phyloP scores from a whole-genome alignment of 1,140 invertebrate genomes.

The Lepidurus apus region DNA sequence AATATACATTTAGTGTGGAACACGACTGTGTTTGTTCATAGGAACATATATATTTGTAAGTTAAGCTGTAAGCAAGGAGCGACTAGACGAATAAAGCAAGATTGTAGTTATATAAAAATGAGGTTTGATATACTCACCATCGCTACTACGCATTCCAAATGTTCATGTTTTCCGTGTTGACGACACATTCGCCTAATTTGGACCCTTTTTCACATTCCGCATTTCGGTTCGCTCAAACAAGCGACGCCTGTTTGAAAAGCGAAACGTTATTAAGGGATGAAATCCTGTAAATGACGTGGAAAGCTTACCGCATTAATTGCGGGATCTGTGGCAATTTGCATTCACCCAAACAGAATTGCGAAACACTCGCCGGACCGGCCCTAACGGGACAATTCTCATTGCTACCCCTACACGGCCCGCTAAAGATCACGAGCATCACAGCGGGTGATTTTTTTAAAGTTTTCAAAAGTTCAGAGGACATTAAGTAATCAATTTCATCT shows the following conservation, averaged over 20 bases:
- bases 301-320: slow-evolving; percentile 43
- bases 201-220: slow-evolving; percentile 29
- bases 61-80: background rate
- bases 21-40: background rate
- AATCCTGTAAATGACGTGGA: background rate
- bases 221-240: slow-evolving; percentile 20
- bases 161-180: slow-evolving; percentile 43
- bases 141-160: slow-evolving; percentile 41
- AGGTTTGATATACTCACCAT: background rate
- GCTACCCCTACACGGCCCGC: slow-evolving; percentile 38
- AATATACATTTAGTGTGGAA: background rate
- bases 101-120: background rate
- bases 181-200: slow-evolving; percentile 40
- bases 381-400: slow-evolving; percentile 39
- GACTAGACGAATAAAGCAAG: background rate
- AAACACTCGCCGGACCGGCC: slow-evolving; percentile 36
- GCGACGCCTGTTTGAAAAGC: slow-evolving; percentile 22
- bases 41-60: background rate
- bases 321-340: slow-evolving; percentile 43
- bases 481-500: too few relatives aligned
- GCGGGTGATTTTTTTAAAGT: too few relatives aligned
- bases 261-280: background rate
- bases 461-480: too few relatives aligned
- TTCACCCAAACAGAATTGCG: slow-evolving; percentile 42
- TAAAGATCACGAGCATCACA: background rate